These are phyloP conservation scores for Gavia stellata DNA, from an alignment of 2,113 vertebrate genomes.

Conservation along the genomic window DNA sequence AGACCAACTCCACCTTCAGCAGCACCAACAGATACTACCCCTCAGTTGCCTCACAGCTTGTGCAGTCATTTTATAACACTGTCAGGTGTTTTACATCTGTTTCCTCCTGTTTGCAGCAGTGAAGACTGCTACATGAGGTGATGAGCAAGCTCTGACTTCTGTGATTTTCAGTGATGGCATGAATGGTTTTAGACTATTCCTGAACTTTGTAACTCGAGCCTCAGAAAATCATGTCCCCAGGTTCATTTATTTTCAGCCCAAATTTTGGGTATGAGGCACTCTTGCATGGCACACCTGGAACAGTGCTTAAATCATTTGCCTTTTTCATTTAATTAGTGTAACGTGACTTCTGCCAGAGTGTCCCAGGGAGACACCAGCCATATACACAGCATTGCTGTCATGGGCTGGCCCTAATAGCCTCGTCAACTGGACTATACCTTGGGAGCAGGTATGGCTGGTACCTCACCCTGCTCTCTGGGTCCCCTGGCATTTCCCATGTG, in stretches of 20 bases:
- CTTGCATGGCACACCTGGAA: not conserved
- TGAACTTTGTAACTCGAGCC: not conserved
- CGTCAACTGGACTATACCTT: fast-evolving
- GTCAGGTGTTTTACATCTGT: not conserved
- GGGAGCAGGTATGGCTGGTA: not conserved
- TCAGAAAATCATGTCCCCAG: not conserved
- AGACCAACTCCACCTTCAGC: not conserved
- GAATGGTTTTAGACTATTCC: not conserved
- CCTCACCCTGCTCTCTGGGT: fast-evolving
- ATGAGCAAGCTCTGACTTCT: not conserved
- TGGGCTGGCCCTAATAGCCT: not conserved
- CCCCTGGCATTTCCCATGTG: not conserved
- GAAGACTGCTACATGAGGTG: not conserved
- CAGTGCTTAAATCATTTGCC: not conserved
- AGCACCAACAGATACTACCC: not conserved
- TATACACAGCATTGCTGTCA: not conserved
- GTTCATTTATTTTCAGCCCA: slow-evolving; percentile 4
- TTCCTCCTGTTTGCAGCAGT: not conserved
- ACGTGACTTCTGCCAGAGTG: fast-evolving
- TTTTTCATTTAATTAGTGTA: not conserved
- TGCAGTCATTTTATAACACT: not conserved
- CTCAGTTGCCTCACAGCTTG: not conserved
- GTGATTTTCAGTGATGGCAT: not conserved
- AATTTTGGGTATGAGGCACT: not conserved
- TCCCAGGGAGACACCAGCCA: not conserved